Conservation (phyloP, 2,888 invertebrate species). For the Coenonympha arcania region DNA sequence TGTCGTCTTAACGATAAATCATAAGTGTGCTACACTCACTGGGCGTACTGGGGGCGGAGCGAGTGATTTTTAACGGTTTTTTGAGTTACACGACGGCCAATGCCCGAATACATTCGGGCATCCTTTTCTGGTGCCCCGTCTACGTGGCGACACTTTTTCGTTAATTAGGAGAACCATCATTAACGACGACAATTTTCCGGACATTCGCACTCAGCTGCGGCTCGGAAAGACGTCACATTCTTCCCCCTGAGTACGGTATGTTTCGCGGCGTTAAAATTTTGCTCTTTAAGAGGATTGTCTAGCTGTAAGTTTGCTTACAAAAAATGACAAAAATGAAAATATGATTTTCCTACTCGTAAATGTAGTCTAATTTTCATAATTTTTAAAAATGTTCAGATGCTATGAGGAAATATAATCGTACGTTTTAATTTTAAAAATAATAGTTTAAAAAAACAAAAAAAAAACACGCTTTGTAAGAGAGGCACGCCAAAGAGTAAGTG, state of each 20-base stretch:
- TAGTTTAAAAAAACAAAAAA: too few relatives aligned
- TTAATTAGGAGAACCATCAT: conserved; percentile 69
- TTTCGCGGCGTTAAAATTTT: neutral
- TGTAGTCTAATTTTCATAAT: too few relatives aligned
- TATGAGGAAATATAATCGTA: too few relatives aligned
- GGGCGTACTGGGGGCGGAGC: conserved; percentile 70
- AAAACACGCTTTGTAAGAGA: too few relatives aligned
- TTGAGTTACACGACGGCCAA: conserved; percentile 66
- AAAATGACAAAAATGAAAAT: too few relatives aligned
- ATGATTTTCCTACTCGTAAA: too few relatives aligned
- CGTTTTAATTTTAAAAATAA: too few relatives aligned
- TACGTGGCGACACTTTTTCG: conserved; percentile 64
- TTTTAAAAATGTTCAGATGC: too few relatives aligned
- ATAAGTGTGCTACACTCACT: conserved; percentile 66
- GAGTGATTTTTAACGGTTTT: conserved; percentile 72
- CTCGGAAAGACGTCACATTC: neutral
- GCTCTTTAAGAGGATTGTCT: too few relatives aligned
- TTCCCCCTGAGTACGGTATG: neutral
- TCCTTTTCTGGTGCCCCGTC: conserved; percentile 65
- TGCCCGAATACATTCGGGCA: conserved; percentile 60
- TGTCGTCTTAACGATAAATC: conserved; percentile 70
- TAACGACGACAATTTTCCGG: conserved; percentile 56
- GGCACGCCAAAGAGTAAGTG: too few relatives aligned
- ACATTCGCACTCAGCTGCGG: conserved; percentile 35
- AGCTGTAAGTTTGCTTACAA: too few relatives aligned